Conservation (phyloP, 2,113 vertebrate genomes). For the Dendropsophus ebraccatus region DNA sequence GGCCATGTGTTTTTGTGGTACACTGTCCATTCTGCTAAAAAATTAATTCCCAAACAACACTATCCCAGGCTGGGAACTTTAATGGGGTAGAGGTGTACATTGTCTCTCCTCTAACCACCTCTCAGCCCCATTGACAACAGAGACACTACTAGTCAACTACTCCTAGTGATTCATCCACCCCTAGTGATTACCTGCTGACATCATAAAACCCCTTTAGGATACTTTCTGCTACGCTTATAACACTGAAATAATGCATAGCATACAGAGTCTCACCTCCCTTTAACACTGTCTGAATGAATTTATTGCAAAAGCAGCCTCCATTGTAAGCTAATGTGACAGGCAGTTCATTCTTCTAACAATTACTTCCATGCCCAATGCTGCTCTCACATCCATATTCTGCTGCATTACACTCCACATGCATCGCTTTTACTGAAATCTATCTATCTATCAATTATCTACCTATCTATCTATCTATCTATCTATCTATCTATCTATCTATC, state of each 20-base stretch:
- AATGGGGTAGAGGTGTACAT: neutral
- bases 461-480: no score
- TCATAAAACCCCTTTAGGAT: neutral
- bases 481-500: no score
- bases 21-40: neutral
- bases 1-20: neutral
- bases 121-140: neutral
- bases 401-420: conserved; percentile 29
- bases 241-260: conserved; percentile 17
- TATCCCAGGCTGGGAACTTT: no score
- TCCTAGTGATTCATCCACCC: neutral
- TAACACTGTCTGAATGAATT: conserved; percentile 38
- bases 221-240: neutral
- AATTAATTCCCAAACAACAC: neutral
- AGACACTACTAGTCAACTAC: neutral
- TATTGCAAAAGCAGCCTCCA: conserved; percentile 30
- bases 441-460: no score
- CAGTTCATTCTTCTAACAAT: conserved; percentile 51
- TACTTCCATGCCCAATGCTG: conserved; percentile 32
- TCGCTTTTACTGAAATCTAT: conserved; percentile 5
- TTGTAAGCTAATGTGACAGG: conserved; percentile 53
- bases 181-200: neutral
- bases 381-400: conserved; percentile 35
- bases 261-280: conserved; percentile 8
- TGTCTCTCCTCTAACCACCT: neutral